A percentile compares a stretch with the other conserved stretches of the same genome.
Conservation (phyloP, 2,888 invertebrate genomes). For the Cetonia aurata region DNA sequence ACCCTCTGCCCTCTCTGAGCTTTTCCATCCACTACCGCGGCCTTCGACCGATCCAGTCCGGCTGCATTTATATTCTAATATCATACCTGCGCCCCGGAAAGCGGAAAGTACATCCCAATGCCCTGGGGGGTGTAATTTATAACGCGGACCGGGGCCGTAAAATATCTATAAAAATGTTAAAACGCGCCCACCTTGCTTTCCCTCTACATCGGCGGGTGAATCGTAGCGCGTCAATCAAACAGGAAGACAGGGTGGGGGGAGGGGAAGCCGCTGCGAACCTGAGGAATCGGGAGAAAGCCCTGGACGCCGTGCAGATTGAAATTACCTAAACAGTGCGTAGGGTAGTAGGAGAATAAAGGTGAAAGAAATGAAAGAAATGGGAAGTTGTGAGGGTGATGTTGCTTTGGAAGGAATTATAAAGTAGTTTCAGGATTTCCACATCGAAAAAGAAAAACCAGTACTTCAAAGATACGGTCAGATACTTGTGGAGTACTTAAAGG, state of each 20-base stretch:
- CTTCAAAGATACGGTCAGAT: no score
- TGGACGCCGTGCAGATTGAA: neutral
- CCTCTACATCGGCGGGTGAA: slow-evolving; percentile 33
- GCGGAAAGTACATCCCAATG: slow-evolving; percentile 36
- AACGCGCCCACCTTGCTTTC: slow-evolving; percentile 35
- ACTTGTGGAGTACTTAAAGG: no score
- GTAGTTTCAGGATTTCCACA: no score
- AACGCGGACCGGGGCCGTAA: slow-evolving; percentile 40
- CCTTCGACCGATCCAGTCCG: no score
- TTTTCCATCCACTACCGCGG: no score
- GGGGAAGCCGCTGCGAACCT: neutral
- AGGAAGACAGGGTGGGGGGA: slow-evolving; percentile 12
- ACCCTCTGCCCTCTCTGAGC: no score
- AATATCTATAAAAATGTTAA: slow-evolving; percentile 48
- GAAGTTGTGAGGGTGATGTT: no score
- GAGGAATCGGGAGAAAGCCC: neutral
- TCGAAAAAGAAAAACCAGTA: no score
- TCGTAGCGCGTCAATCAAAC: slow-evolving; percentile 40
- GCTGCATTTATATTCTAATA: slow-evolving; percentile 46
- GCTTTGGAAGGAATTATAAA: no score
- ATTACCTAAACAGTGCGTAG: neutral
- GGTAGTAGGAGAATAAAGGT: no score
- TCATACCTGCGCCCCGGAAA: slow-evolving; percentile 21
- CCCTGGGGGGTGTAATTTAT: slow-evolving; percentile 45
- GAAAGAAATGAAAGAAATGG: no score